Base-by-base conservation (phyloP, 2,113 vertebrate species). In the Phylloscopus trochilus region DNA sequence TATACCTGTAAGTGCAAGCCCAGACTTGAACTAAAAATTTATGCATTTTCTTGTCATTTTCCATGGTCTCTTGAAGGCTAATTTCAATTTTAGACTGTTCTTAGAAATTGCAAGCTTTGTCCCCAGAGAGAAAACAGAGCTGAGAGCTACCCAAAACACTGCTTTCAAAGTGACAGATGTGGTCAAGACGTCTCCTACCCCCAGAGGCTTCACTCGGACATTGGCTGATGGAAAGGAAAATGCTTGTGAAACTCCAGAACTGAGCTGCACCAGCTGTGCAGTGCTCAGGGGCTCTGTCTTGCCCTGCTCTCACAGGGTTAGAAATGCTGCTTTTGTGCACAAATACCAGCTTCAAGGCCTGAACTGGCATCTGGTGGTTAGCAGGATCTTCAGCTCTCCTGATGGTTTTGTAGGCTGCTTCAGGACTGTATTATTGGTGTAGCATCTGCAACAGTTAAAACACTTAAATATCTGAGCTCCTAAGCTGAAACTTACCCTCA, bases 201-300 rank as follows among this genome's bases (percentile, higher is more conserved):
- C 86, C 80, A 92, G 69, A 97, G 95, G 76, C 89, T 94, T 88
- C 37, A 10, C 78, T 92, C 3, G 21, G 77, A 62, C 91, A 62
- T 31, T 94, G 90, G 87, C 87, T 1, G 15, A 62, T 68, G 53
- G 92, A 83, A 95, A 22, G 81, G 82, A 95, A 95, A 95, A 95
- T 76, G 63, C 43, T 95, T 95, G 87, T 83, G 93, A 85, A 96
- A 96, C 90, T 94, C 72, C 87, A 87, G 62, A 89, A 39, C 79
- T 46, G 90, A 95, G 62, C n/a, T 88, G 51, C 0, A 1, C 82
- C 67, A 85, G 90, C 82, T 94, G 59, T 8, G 7, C 55, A 43
- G 83, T 66, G 88, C 90, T 90, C 82, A 80, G 69, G 75, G 90
- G 88, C 92, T 88, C 62, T 68, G 22, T 73, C 78, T 93, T 10